phyloP scores from a whole-genome alignment of 2,797 vertebrate genomes.

The Pipistrellus nathusii region DNA sequence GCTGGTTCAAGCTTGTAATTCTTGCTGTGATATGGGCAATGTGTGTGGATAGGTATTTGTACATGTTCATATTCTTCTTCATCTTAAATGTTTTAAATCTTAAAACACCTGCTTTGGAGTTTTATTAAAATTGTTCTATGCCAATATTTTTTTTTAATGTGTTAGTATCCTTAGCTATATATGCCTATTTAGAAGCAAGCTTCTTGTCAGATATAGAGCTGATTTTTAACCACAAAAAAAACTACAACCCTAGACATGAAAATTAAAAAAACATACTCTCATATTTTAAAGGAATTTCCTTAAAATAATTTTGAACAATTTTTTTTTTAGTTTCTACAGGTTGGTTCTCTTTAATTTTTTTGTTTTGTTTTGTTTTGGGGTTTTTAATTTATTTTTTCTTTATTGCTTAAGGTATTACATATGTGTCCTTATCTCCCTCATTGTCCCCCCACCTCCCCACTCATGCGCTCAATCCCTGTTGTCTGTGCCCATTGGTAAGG shows the following conservation, averaged over 20 bases:
- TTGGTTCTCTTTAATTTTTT: too few relatives aligned
- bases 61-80: slow-evolving; percentile 1
- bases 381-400: too few relatives aligned
- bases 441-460: too few relatives aligned
- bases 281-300: not conserved
- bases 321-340: not conserved
- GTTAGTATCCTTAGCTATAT: not conserved
- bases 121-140: not conserved
- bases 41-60: not conserved
- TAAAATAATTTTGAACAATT: not conserved
- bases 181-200: not conserved
- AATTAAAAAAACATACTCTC: not conserved
- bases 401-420: too few relatives aligned
- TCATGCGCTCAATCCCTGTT: too few relatives aligned
- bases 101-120: not conserved
- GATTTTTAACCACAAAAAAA: not conserved
- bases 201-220: not conserved
- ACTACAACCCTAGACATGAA: not conserved
- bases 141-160: not conserved
- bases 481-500: too few relatives aligned
- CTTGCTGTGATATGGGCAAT: not conserved
- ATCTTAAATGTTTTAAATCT: not conserved
- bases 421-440: too few relatives aligned
- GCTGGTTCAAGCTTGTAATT: not conserved
- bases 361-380: too few relatives aligned